A percentile compares a stretch with the other conserved stretches of the same genome.
These are phyloP conservation scores for Tylochromis polylepis DNA, from an alignment of 2,113 vertebrate genomes.

Conservation along the genomic window DNA sequence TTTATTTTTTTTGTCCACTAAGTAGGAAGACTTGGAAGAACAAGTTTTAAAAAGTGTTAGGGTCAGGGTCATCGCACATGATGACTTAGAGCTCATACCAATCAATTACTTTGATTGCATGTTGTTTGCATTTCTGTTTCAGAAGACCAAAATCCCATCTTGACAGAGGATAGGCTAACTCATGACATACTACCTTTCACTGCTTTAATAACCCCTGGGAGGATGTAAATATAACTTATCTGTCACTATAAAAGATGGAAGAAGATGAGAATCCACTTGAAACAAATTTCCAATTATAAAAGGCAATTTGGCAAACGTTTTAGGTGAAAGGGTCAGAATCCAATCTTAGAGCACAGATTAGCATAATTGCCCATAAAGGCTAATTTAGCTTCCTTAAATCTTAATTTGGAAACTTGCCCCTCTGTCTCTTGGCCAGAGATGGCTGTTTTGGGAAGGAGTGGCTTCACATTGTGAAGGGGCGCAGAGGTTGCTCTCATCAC, in stretches of 20 bases:
- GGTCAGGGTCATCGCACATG: neutral
- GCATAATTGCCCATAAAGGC: constrained; percentile 64
- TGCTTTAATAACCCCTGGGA: constrained; percentile 30
- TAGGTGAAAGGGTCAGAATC: constrained; percentile 51
- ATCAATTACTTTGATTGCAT: neutral
- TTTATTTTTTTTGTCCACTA: neutral
- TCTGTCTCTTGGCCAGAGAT: neutral
- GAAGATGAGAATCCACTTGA: constrained; percentile 38
- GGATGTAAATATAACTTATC: constrained; percentile 47
- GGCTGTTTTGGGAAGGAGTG: neutral
- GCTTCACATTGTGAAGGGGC: neutral
- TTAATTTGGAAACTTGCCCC: constrained; percentile 51
- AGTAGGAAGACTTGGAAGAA: neutral
- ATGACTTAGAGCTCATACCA: neutral
- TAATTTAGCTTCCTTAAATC: constrained; percentile 56
- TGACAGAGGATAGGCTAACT: constrained; percentile 13
- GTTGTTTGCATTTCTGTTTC: neutral
- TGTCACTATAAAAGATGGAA: constrained; percentile 29
- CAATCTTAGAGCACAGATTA: constrained; percentile 52
- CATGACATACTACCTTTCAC: neutral
- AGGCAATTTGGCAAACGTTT: constrained; percentile 51
- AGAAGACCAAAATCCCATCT: constrained; percentile 10
- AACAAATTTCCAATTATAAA: constrained; percentile 63
- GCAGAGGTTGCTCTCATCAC: constrained; percentile 2
- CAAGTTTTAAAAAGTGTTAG: neutral